A percentile compares a stretch with the other conserved stretches of the same genome.
phyloP scores from a whole-genome alignment of 2,888 invertebrate genomes.

The Pseudococcus viburni region DNA sequence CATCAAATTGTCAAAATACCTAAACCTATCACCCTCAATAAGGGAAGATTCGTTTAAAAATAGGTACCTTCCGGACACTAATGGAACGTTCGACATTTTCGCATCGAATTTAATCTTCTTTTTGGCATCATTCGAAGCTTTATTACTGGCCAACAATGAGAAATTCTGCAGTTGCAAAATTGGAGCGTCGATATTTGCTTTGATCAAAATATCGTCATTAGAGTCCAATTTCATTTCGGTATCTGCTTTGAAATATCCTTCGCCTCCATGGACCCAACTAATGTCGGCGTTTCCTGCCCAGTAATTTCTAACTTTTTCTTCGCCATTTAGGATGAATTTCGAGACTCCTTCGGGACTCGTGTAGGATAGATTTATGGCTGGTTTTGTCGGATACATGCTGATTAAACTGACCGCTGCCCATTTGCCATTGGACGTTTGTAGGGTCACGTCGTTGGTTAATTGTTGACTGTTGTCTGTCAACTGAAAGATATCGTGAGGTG shows the following conservation, averaged over 20 bases:
- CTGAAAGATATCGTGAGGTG: neutral
- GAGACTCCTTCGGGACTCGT: slow-evolving; percentile 62
- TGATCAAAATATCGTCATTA: slow-evolving; percentile 52
- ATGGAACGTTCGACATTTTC: neutral
- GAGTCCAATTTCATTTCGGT: slow-evolving; percentile 58
- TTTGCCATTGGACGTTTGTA: neutral
- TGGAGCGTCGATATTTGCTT: slow-evolving; percentile 50
- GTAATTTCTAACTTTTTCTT: slow-evolving; percentile 49
- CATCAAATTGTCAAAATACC: neutral
- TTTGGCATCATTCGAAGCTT: slow-evolving; percentile 39
- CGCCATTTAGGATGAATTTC: slow-evolving; percentile 47
- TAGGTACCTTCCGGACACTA: slow-evolving; percentile 36
- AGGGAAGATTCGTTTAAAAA: neutral
- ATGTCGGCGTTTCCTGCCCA: slow-evolving; percentile 53
- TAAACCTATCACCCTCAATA: neutral
- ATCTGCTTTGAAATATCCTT: slow-evolving; percentile 57
- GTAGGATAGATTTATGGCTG: slow-evolving; percentile 52
- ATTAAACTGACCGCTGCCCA: slow-evolving; percentile 47
- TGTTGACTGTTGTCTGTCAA: slow-evolving; percentile 39
- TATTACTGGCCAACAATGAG: slow-evolving; percentile 50
- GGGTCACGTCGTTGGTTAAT: slow-evolving; percentile 29
- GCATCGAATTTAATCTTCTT: slow-evolving; percentile 43
- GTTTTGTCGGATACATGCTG: slow-evolving; percentile 47
- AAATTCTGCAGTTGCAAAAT: slow-evolving; percentile 45
- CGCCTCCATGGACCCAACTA: slow-evolving; percentile 49